Evolutionary conservation across 2,888 invertebrate genomes (phyloP).

Genomic region (Lasioglossum calceatum): DNA sequence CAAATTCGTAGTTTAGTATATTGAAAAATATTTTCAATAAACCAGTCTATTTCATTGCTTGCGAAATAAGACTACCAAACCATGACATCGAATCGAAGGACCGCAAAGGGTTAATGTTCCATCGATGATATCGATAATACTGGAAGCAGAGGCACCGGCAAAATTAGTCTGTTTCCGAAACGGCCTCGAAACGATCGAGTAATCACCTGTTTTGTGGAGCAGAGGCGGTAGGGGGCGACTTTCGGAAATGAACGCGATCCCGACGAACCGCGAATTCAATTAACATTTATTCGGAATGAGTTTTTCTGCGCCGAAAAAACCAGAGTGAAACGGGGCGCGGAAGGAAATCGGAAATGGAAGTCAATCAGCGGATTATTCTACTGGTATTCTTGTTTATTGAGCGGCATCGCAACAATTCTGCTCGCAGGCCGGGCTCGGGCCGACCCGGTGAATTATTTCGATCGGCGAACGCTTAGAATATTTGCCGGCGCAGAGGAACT

Average conservation of each 20-base stretch:
- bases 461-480: constrained; percentile 50
- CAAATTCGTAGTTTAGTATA: too few species aligned
- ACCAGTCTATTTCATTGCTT: neutral
- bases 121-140: neutral
- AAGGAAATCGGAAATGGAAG: constrained; percentile 4
- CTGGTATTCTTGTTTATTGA: constrained; percentile 43
- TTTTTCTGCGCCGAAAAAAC: neutral
- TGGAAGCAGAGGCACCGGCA: neutral
- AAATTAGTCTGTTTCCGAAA: constrained; percentile 3
- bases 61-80: neutral
- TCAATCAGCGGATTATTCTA: constrained; percentile 27
- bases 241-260: neutral
- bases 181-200: neutral
- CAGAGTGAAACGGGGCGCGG: neutral
- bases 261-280: neutral
- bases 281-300: constrained; percentile 18
- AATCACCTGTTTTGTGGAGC: neutral
- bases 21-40: neutral
- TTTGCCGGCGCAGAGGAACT: constrained; percentile 26
- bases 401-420: constrained; percentile 41
- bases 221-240: neutral
- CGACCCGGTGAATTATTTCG: constrained; percentile 47
- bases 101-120: neutral
- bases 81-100: neutral
- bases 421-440: neutral